These are phyloP conservation scores for Mantis religiosa DNA, from an alignment of 2,888 invertebrate genomes.

Conservation along the genomic window DNA sequence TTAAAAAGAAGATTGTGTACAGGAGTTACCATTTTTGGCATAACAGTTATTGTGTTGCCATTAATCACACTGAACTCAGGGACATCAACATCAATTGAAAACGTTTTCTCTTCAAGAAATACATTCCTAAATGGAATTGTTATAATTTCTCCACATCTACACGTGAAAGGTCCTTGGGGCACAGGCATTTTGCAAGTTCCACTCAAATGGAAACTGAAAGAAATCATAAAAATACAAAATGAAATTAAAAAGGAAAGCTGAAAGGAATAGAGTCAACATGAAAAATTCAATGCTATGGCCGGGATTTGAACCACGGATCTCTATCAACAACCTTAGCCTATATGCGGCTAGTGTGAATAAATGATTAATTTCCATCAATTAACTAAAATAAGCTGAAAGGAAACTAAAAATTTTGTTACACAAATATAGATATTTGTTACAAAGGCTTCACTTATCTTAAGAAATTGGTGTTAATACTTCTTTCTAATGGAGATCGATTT, in stretches of 20 bases:
- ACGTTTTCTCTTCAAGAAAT: slow-evolving; percentile 43
- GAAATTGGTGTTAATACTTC: no score
- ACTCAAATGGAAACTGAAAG: slow-evolving; percentile 40
- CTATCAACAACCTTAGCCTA: no score
- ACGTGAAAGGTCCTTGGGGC: slow-evolving; percentile 49
- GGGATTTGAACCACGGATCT: no score
- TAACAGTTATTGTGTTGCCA: slow-evolving; percentile 41
- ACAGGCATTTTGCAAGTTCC: slow-evolving; percentile 47
- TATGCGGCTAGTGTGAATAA: no score
- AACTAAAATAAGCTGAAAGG: no score
- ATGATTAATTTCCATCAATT: no score
- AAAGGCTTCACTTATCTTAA: no score
- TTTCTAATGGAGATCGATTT: no score
- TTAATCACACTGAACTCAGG: slow-evolving; percentile 45
- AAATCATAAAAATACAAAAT: not conserved
- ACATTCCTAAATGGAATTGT: slow-evolving; percentile 49
- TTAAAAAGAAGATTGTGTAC: slow-evolving; percentile 20
- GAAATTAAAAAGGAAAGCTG: slow-evolving; percentile 38
- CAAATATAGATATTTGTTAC: no score
- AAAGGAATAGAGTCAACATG: no score
- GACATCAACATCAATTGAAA: slow-evolving; percentile 45
- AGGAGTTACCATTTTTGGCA: slow-evolving; percentile 40
- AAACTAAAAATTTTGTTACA: no score
- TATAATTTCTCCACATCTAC: slow-evolving; percentile 43
- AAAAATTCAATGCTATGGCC: no score